phyloP scores from a whole-genome alignment of 2,113 vertebrate genomes.

The Numenius arquata region DNA sequence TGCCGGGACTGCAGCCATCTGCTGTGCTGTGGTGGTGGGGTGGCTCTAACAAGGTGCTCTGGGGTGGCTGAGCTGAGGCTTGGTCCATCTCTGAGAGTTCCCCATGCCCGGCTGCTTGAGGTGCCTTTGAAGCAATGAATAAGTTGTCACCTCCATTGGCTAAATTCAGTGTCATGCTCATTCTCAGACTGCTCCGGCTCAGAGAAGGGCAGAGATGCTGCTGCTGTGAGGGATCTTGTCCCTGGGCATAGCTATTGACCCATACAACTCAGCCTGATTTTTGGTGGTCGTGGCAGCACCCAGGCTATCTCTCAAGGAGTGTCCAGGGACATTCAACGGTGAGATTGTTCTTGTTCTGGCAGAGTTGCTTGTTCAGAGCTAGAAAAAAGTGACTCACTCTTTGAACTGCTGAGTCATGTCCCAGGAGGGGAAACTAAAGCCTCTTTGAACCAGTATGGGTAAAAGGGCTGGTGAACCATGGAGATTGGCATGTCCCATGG shows the following conservation, averaged over 20 bases:
- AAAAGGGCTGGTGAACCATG: not conserved
- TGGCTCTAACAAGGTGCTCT: not conserved
- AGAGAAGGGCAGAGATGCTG: not conserved
- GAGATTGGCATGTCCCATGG: not conserved
- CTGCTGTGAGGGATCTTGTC: not conserved
- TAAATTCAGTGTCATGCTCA: fast-evolving
- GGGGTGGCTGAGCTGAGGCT: not conserved
- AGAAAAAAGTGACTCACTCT: not conserved
- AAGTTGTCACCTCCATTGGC: not conserved
- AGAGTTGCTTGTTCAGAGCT: not conserved
- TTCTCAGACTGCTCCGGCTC: not conserved
- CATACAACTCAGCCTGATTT: not conserved
- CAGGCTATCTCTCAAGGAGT: not conserved
- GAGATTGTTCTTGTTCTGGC: not conserved
- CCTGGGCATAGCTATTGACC: not conserved
- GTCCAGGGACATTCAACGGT: not conserved
- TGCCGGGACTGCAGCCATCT: fast-evolving
- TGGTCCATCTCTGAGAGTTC: fast-evolving
- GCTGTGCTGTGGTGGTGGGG: not conserved
- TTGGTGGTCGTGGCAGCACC: not conserved
- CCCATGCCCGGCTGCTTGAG: not conserved
- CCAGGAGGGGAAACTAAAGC: not conserved
- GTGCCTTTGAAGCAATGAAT: not conserved
- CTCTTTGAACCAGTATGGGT: not conserved
- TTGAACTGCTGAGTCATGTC: not conserved